Percentiles rank a stretch among this genome's conserved stretches.
Conservation (phyloP, 1,140 invertebrate genomes). For the Ceratina calcarata region DNA sequence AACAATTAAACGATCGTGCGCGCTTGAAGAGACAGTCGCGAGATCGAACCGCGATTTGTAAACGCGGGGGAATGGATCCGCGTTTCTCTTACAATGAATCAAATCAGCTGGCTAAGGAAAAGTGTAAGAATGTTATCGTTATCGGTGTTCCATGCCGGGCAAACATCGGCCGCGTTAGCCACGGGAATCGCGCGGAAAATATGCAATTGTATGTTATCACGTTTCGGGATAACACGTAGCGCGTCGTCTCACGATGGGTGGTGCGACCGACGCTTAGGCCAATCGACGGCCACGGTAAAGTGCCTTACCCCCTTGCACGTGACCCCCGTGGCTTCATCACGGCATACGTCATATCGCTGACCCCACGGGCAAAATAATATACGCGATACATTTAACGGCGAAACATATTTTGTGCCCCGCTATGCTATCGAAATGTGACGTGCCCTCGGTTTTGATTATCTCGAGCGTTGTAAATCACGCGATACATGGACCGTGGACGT, state of each 20-base stretch:
- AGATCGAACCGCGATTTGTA: neutral
- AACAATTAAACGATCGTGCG: neutral
- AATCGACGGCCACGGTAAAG: conserved; percentile 44
- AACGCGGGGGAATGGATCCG: neutral
- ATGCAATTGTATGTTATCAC: conserved; percentile 53
- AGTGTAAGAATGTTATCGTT: conserved; percentile 57
- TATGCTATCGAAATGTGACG: conserved; percentile 56
- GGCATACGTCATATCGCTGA: conserved; percentile 66
- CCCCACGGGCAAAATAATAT: conserved; percentile 61
- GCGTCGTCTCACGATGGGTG: conserved; percentile 55
- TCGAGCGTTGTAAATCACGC: conserved; percentile 54
- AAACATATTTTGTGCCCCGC: conserved; percentile 53
- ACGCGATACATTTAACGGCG: conserved; percentile 52
- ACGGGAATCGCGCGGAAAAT: conserved; percentile 45
- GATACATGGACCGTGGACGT: conserved; percentile 46
- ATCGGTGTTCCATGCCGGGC: conserved; percentile 48
- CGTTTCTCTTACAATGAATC: conserved; percentile 1
- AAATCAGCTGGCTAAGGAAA: conserved; percentile 7
- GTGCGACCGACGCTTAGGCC: conserved; percentile 55
- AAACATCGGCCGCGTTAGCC: conserved; percentile 52
- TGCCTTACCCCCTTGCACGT: conserved; percentile 70
- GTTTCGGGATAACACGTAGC: conserved; percentile 45
- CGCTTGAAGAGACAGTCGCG: neutral
- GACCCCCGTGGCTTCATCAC: conserved; percentile 44
- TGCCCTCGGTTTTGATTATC: conserved; percentile 58